Conservation (phyloP, 2,888 invertebrate species). For the Agrotis segetum region DNA sequence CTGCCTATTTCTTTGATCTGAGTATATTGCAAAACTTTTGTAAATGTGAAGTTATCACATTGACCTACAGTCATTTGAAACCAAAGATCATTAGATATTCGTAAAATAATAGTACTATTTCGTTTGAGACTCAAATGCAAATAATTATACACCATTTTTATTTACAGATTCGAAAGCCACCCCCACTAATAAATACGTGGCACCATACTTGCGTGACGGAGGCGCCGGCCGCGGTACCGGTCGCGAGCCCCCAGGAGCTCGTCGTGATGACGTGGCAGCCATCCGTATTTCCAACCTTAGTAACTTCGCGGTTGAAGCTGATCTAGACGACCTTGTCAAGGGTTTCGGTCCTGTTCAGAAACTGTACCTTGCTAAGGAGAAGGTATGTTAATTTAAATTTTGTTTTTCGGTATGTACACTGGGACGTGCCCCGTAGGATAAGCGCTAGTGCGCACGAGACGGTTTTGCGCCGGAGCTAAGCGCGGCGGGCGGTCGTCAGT, state of each 20-base stretch:
- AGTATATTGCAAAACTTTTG: too few relatives aligned
- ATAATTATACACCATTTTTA: neutral
- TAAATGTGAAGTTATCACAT: too few relatives aligned
- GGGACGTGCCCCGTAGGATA: neutral
- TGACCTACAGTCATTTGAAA: too few relatives aligned
- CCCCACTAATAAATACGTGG: constrained; percentile 94
- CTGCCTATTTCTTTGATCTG: too few relatives aligned
- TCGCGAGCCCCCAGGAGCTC: constrained; percentile 92
- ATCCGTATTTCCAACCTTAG: constrained; percentile 99
- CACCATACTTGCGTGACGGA: constrained; percentile 97
- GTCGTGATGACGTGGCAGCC: constrained; percentile 96
- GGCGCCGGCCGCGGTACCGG: constrained; percentile 94
- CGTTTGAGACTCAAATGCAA: neutral
- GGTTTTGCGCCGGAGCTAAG: too few relatives aligned
- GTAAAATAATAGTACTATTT: neutral
- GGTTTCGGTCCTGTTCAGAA: constrained; percentile 98
- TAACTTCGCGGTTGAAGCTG: constrained; percentile 98
- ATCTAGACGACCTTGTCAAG: constrained; percentile 98
- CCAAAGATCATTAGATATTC: neutral
- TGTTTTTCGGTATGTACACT: neutral
- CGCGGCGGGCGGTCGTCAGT: too few relatives aligned
- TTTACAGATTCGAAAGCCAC: constrained; percentile 83
- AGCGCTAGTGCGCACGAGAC: too few relatives aligned
- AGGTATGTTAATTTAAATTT: constrained; percentile 80
- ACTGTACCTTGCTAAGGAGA: constrained; percentile 98